A percentile compares a stretch with the other conserved stretches of the same genome.
These are phyloP conservation scores for Dioctria linearis DNA, from an alignment of 2,888 invertebrate genomes.

Conservation along the genomic window DNA sequence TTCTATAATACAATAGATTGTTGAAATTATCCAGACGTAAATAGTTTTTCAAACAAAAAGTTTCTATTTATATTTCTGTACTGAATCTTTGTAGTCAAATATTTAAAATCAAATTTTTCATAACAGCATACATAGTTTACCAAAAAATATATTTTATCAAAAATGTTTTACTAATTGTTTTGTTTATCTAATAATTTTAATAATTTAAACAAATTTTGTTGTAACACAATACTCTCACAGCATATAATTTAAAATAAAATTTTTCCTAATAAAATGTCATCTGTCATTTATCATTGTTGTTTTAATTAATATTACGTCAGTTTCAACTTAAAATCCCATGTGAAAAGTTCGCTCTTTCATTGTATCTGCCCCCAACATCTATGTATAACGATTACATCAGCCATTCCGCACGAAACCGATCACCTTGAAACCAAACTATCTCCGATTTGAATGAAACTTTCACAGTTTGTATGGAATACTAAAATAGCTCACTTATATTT, in stretches of 20 bases:
- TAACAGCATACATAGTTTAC: conserved; percentile 26
- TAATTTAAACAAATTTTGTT: conserved; percentile 43
- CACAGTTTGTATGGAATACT: too few species aligned
- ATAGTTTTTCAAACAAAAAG: conserved; percentile 25
- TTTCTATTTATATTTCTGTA: conserved; percentile 21
- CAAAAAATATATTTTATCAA: conserved; percentile 37
- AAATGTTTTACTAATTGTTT: conserved; percentile 41
- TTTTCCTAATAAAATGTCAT: conserved; percentile 34
- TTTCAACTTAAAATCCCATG: too few species aligned
- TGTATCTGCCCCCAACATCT: too few species aligned
- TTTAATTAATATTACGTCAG: too few species aligned
- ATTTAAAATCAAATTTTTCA: conserved; percentile 6
- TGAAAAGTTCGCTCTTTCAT: too few species aligned
- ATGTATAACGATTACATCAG: too few species aligned
- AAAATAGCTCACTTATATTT: too few species aligned
- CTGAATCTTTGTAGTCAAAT: conserved; percentile 31
- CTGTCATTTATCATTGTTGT: too few species aligned
- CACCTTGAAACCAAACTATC: too few species aligned
- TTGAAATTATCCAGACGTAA: neutral
- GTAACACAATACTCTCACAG: conserved; percentile 46
- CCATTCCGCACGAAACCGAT: too few species aligned
- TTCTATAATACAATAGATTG: conserved; percentile 1
- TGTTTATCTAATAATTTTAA: conserved; percentile 50
- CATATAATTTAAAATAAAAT: conserved; percentile 47
- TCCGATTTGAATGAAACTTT: too few species aligned